phyloP scores from a whole-genome alignment of 35 echinoderm and acorn worm species.

The Lytechinus variegatus region DNA sequence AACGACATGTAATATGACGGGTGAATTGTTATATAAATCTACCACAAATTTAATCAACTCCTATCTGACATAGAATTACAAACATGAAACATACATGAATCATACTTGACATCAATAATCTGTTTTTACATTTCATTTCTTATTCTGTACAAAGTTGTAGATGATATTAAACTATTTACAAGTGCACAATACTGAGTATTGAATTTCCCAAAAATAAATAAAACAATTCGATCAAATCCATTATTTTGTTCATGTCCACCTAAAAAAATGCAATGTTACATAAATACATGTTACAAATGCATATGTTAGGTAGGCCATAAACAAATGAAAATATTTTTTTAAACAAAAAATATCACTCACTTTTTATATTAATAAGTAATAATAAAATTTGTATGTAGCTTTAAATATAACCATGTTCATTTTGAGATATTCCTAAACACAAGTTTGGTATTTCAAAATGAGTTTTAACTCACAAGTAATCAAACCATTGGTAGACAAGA shows the following conservation, averaged over 20 bases:
- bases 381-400: too few relatives aligned
- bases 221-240: neutral
- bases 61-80: neutral
- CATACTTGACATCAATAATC: neutral
- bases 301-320: too few relatives aligned
- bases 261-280: neutral
- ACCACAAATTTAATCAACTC: constrained; percentile 1
- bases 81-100: neutral
- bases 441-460: too few relatives aligned
- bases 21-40: neutral
- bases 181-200: neutral
- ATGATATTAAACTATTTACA: neutral
- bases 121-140: neutral
- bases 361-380: too few relatives aligned
- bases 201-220: neutral
- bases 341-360: too few relatives aligned
- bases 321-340: too few relatives aligned
- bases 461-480: too few relatives aligned
- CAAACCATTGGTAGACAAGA: too few relatives aligned
- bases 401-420: too few relatives aligned
- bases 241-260: neutral
- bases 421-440: too few relatives aligned
- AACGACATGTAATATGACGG: neutral
- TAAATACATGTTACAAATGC: too few relatives aligned
- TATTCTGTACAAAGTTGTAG: neutral